These are phyloP conservation scores for Galerucella pusilla DNA, from an alignment of 2,888 invertebrate species.

Conservation along the genomic window DNA sequence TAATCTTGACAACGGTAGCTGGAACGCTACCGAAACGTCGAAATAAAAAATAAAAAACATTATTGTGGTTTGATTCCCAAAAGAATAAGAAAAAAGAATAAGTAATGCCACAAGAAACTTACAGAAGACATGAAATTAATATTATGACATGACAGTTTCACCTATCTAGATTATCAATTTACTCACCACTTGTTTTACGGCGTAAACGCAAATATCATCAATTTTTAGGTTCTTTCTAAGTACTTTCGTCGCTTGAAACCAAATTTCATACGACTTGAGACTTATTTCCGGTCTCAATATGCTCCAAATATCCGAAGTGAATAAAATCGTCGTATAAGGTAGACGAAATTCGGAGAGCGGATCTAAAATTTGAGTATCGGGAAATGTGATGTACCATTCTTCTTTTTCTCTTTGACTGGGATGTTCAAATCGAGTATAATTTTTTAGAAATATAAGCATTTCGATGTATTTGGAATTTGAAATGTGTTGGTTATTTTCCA, in stretches of 20 bases:
- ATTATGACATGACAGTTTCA: too few relatives aligned
- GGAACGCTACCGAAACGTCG: too few relatives aligned
- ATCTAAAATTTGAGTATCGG: conserved; percentile 62
- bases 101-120: too few relatives aligned
- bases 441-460: conserved; percentile 57
- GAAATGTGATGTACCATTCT: conserved; percentile 64
- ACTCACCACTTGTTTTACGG: conserved; percentile 65
- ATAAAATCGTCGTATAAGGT: conserved; percentile 62
- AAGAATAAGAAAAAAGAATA: too few relatives aligned
- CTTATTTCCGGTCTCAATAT: conserved; percentile 56
- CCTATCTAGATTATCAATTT: too few relatives aligned
- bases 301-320: conserved; percentile 63
- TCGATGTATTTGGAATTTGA: conserved; percentile 32
- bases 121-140: too few relatives aligned
- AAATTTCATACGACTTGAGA: conserved; percentile 56
- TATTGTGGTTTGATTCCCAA: too few relatives aligned
- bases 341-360: conserved; percentile 67
- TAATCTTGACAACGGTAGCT: too few relatives aligned
- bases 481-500: conserved; percentile 36
- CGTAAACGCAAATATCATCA: conserved; percentile 66
- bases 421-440: conserved; percentile 60
- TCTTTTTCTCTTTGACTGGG: conserved; percentile 65
- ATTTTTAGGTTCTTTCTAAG: conserved; percentile 60
- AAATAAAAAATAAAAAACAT: too few relatives aligned
- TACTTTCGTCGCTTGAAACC: conserved; percentile 64